Evolutionary conservation across 2,888 invertebrate species (phyloP).

Genomic region (Ypsolopha scabrella): DNA sequence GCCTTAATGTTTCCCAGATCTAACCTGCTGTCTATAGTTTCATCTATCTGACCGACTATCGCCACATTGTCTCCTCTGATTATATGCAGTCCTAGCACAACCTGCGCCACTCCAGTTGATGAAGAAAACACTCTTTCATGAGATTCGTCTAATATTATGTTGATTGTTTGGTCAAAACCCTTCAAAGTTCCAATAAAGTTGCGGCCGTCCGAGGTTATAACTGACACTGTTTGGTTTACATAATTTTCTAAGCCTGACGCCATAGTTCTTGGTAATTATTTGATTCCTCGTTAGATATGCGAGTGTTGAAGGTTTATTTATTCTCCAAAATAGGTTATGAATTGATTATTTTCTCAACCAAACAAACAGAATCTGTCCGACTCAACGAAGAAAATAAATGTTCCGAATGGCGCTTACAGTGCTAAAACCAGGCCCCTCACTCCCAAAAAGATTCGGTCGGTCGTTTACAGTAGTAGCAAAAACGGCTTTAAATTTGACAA

Average conservation of each 20-base stretch:
- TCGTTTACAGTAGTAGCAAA: too few relatives aligned
- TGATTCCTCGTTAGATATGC: too few relatives aligned
- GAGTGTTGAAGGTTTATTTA: too few relatives aligned
- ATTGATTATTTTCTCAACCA: too few relatives aligned
- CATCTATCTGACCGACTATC: constrained; percentile 87
- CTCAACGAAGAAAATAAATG: too few relatives aligned
- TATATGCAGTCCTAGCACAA: constrained; percentile 96
- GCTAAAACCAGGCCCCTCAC: too few relatives aligned
- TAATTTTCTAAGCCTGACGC: constrained; percentile 88
- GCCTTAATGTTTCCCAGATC: constrained; percentile 85
- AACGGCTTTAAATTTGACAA: too few relatives aligned
- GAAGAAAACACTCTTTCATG: constrained; percentile 98
- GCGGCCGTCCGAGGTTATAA: constrained; percentile 96
- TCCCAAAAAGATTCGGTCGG: too few relatives aligned
- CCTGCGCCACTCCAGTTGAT: constrained; percentile 84
- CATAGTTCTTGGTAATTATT: constrained; percentile 55
- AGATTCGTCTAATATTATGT: constrained; percentile 97
- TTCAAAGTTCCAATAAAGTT: constrained; percentile 97
- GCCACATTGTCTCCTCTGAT: constrained; percentile 99
- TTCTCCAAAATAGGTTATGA: too few relatives aligned
- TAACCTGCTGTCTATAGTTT: constrained; percentile 83
- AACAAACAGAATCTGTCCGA: too few relatives aligned
- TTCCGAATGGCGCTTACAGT: too few relatives aligned
- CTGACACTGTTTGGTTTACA: constrained; percentile 92
- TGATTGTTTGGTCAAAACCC: constrained; percentile 99